phyloP scores from a whole-genome alignment of 2,888 invertebrate species.

The Amblyteles armatorius region DNA sequence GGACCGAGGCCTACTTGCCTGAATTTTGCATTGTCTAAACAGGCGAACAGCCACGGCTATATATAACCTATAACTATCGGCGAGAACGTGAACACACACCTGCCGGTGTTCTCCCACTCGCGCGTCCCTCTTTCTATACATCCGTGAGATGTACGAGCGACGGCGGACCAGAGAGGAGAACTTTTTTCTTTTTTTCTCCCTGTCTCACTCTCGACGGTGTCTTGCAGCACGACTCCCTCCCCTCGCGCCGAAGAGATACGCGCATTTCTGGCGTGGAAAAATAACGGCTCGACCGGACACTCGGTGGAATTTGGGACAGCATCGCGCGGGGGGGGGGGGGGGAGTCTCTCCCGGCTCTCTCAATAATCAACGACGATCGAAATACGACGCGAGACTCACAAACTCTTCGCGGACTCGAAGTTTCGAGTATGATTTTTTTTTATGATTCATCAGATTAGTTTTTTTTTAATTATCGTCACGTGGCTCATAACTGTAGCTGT shows the following conservation, averaged over 20 bases:
- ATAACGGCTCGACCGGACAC: constrained; percentile 63
- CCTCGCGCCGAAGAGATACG: constrained; percentile 33
- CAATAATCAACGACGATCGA: constrained; percentile 61
- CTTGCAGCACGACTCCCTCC: constrained; percentile 4
- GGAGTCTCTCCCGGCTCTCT: constrained; percentile 45
- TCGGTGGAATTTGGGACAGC: constrained; percentile 66
- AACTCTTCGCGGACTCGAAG: constrained; percentile 19
- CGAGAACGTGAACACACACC: constrained; percentile 56
- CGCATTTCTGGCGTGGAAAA: constrained; percentile 57
- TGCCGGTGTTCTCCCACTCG: constrained; percentile 32
- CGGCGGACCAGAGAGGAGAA: constrained; percentile 16
- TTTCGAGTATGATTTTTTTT: constrained; percentile 22
- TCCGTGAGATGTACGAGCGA: constrained; percentile 46
- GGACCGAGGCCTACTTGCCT: constrained; percentile 67
- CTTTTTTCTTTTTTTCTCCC: constrained; percentile 28
- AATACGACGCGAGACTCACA: constrained; percentile 20
- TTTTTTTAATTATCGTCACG: not conserved
- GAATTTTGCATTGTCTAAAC: constrained; percentile 69
- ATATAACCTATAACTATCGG: constrained; percentile 45
- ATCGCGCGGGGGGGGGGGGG: not conserved
- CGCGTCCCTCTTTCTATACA: constrained; percentile 54
- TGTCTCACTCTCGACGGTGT: constrained; percentile 22
- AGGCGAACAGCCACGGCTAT: constrained; percentile 41
- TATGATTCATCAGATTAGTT: not conserved
- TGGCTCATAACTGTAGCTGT: not conserved